A percentile compares a stretch with the other conserved stretches of the same genome.
These are phyloP conservation scores for Oryzias woworae DNA, from an alignment of 2,113 vertebrate genomes.

Conservation along the genomic window DNA sequence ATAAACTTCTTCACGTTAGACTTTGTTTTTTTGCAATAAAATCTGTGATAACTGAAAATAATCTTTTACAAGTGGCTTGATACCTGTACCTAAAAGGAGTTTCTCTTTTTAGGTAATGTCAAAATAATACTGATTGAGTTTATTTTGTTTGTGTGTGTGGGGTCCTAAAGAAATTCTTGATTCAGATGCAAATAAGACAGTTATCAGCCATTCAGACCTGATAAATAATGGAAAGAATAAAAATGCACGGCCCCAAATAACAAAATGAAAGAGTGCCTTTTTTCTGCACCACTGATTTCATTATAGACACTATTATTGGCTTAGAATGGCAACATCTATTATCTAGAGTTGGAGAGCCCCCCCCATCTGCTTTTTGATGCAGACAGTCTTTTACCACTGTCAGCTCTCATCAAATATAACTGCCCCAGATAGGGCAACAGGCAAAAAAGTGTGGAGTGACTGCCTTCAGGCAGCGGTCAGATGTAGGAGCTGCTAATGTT, in stretches of 20 bases:
- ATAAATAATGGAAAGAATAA: constrained; percentile 78
- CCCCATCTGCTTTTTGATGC: constrained; percentile 42
- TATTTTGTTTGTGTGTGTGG: constrained; percentile 20
- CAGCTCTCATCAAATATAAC: constrained; percentile 69
- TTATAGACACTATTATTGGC: constrained; percentile 83
- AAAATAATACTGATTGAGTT: constrained; percentile 65
- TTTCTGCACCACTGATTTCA: constrained; percentile 81
- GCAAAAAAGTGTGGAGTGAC: constrained; percentile 35
- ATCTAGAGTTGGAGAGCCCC: constrained; percentile 67
- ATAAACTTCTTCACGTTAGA: neutral
- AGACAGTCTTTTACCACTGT: constrained; percentile 70
- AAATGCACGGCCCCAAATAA: constrained; percentile 68
- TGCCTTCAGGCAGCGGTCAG: constrained; percentile 54
- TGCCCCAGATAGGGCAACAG: constrained; percentile 61
- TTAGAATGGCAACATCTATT: constrained; percentile 80
- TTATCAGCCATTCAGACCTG: constrained; percentile 73
- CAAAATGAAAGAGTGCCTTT: constrained; percentile 81
- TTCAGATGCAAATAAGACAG: constrained; percentile 80
- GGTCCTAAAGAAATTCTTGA: constrained; percentile 71
- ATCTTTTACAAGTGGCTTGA: neutral
- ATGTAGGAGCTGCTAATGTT: constrained; percentile 36
- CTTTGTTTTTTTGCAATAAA: neutral
- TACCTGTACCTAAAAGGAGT: neutral
- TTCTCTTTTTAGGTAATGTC: constrained; percentile 75
- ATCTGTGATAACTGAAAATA: constrained; percentile 5